phyloP scores from a whole-genome alignment of 2,888 invertebrate species.

The Arge pagana region DNA sequence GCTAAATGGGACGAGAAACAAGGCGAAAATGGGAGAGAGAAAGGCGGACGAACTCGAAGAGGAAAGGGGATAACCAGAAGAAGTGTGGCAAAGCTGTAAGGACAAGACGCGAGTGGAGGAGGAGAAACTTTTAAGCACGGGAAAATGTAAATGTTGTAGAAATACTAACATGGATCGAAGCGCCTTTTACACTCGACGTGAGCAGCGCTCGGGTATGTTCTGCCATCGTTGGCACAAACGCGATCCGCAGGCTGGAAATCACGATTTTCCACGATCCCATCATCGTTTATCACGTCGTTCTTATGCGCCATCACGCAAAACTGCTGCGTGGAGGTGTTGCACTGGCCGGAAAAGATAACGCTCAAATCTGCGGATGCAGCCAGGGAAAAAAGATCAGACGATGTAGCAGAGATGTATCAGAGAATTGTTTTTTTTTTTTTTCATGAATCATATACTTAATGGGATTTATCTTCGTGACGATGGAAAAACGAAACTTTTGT shows the following conservation, averaged over 20 bases:
- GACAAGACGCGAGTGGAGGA: too few relatives aligned
- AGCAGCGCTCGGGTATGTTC: slow-evolving; percentile 39
- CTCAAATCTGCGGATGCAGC: slow-evolving; percentile 20
- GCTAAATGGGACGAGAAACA: too few relatives aligned
- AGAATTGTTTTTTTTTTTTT: not conserved
- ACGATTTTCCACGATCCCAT: slow-evolving; percentile 23
- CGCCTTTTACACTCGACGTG: slow-evolving; percentile 42
- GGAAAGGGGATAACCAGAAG: too few relatives aligned
- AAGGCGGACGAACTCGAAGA: too few relatives aligned
- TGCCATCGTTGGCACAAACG: slow-evolving; percentile 46
- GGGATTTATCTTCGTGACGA: too few relatives aligned
- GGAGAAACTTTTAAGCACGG: too few relatives aligned
- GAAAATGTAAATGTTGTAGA: too few relatives aligned
- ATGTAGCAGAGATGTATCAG: not conserved
- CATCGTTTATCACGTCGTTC: slow-evolving; percentile 11
- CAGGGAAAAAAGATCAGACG: too few relatives aligned
- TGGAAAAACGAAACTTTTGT: too few relatives aligned
- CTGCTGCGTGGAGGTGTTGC: slow-evolving; percentile 18
- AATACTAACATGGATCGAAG: slow-evolving; percentile 40
- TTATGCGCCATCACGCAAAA: slow-evolving; percentile 24
- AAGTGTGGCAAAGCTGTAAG: too few relatives aligned
- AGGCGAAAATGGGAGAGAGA: too few relatives aligned
- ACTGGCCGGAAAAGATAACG: slow-evolving; percentile 20
- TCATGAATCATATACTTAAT: too few relatives aligned
- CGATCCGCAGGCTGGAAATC: slow-evolving; percentile 30